phyloP scores from a whole-genome alignment of 1,140 invertebrate species.

The Periplaneta americana region DNA sequence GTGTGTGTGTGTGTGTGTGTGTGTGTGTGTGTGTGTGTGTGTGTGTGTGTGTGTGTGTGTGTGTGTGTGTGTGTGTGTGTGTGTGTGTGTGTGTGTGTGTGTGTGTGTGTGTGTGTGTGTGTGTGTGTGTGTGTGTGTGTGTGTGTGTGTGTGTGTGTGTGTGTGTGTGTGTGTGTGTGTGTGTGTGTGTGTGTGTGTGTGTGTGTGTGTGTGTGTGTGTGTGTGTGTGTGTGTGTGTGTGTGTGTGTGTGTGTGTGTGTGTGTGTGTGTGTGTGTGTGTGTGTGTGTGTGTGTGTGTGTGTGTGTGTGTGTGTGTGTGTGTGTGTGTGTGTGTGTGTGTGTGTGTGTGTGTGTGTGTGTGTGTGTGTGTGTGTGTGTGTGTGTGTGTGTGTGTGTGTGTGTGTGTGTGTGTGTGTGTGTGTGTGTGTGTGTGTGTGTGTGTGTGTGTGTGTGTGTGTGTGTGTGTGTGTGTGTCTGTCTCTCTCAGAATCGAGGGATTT shows the following conservation, averaged over 20 bases:
- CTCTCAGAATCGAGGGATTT: no score
- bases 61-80: conserved; percentile 26
- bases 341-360: not conserved
- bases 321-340: not conserved
- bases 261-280: conserved; percentile 24
- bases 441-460: not conserved
- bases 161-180: conserved; percentile 19
- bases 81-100: conserved; percentile 20
- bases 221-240: conserved; percentile 24
- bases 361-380: not conserved
- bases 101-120: conserved; percentile 19
- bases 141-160: conserved; percentile 19
- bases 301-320: conserved; percentile 14
- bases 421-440: not conserved
- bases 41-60: conserved; percentile 33
- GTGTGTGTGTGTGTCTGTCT: not conserved
- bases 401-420: not conserved
- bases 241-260: conserved; percentile 22
- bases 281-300: conserved; percentile 25
- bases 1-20: conserved; percentile 21
- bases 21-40: conserved; percentile 21
- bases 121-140: conserved; percentile 19
- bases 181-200: conserved; percentile 20
- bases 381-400: not conserved
- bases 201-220: conserved; percentile 24